Conservation (phyloP, 2,888 invertebrate species). For the Tetragonisca angustula region DNA sequence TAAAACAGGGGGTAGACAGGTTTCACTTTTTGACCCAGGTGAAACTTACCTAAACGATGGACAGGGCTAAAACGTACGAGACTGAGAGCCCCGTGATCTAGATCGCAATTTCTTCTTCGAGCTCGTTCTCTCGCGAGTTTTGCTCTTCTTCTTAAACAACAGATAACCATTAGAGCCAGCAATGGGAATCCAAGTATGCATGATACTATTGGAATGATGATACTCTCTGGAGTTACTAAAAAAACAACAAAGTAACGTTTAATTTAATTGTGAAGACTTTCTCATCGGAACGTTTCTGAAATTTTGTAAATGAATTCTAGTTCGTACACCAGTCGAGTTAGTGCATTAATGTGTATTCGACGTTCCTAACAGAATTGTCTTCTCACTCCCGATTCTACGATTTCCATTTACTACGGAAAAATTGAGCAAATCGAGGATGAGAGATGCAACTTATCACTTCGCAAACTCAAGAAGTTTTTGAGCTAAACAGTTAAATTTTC, state of each 20-base stretch:
- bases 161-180: conserved; percentile 93
- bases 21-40: conserved; percentile 16
- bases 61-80: conserved; percentile 91
- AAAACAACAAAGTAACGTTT: conserved; percentile 43
- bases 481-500: background rate
- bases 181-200: conserved; percentile 96
- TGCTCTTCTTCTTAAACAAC: conserved; percentile 92
- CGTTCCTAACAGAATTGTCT: background rate
- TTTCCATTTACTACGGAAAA: background rate
- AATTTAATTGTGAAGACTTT: background rate
- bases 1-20: background rate
- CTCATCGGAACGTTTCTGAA: background rate
- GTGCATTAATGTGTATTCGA: background rate
- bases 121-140: conserved; percentile 94
- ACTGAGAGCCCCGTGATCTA: conserved; percentile 93
- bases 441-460: background rate
- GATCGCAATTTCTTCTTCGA: conserved; percentile 91
- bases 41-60: conserved; percentile 87
- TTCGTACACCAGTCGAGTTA: background rate
- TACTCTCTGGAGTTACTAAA: conserved; percentile 93
- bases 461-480: background rate
- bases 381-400: background rate
- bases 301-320: background rate
- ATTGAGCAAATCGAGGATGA: background rate
- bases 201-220: conserved; percentile 94